Base-by-base conservation (phyloP, 2,888 invertebrate species). In the Synanthedon tipuliformis region DNA sequence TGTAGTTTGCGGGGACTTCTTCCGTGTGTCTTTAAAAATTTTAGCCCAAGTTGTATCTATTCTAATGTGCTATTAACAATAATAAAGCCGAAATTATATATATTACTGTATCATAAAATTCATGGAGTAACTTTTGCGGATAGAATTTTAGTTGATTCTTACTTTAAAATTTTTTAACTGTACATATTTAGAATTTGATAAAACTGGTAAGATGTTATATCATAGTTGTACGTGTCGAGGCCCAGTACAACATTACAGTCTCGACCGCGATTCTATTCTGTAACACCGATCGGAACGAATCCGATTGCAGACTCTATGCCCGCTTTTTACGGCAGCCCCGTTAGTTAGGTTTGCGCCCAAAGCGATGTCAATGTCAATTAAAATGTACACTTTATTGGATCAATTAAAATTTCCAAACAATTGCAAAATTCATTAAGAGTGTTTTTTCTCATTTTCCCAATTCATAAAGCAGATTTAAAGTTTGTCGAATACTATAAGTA, bases 321-420 rank as follows among this genome's bases (percentile, higher is more conserved):
- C 57, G 57, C 59, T 60, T 63, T 61, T 59, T 61, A 57, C 53
- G 11, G 12, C 52, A 54, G 51, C 56, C 51, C 23, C 23, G 49
- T 54, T 52, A 56, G 49, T 54, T 52, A 56, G 50, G 55, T 53
- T 59, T 60, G 56, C 57, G 23, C 16, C 55, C 59, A 56, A 45
- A 57, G 58, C 55, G 59, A 61, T 61, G 64, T 66, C 68, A 68
- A 68, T 67, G 68, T 64, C 66, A 67, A 61, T 61, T 61, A 15
- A 34, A 34, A 34, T 23, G 49, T 49, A 49, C 13, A 58, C 54
- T 58, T 62, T 53, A 61, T 58, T 54, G 57, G 56, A 59, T 40
- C 23, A 49, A 49, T 50, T 12, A 11, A 15, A 54, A 56, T 57
- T 55, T 54, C 49, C 41, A 40, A 53, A 40, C 18, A 12, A 16